Evolutionary conservation across 2,113 vertebrate species (phyloP), one percentile per base, ranked within the genome.

Genomic region (Oostethus manadensis): DNA sequence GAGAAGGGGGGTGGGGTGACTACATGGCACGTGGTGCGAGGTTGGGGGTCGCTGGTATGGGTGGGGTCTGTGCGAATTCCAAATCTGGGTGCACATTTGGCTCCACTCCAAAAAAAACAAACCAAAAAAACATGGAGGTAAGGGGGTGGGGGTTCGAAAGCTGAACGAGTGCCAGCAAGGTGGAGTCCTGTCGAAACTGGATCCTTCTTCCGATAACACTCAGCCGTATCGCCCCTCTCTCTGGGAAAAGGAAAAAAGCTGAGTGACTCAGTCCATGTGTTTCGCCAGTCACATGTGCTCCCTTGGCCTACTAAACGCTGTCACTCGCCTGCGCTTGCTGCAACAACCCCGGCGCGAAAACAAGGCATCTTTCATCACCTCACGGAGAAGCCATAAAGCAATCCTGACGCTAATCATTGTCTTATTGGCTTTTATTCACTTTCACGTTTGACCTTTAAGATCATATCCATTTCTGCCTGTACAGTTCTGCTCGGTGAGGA

Each of bases 251-350:
- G 16, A 40, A n/a, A 65, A 62, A 51, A 76, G 69, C 51, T 0
- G 35, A 73, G 68, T 75, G 80, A 78, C 78, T 73, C 70, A 62
- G 77, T 80, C 75, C 88, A 89, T 88, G 89, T 88, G 88, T 69
- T 85, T 76, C 62, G 42, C 22, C 67, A 78, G 80, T 89, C 88
- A 88, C 88, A 85, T 89, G 89, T 62, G 77, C 76, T 80, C 71
- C 68, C 44, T 13, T 84, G 84, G 71, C 83, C 86, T 76, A 83
- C 82, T 80, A 82, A 87, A 77, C 20, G 70, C 68, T 70, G 73
- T 80, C 78, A 85, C 81, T 82, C n/a, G 60, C 70, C 80, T 79
- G 73, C 60, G 72, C 66, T 57, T 71, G 58, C 75, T 80, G 78
- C 57, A 77, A 73, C 29, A 29, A 82, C 83, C 83, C 22, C 71